These are phyloP conservation scores for Ciconia stormi DNA, from an alignment of 2,113 vertebrate genomes.

Conservation along the genomic window DNA sequence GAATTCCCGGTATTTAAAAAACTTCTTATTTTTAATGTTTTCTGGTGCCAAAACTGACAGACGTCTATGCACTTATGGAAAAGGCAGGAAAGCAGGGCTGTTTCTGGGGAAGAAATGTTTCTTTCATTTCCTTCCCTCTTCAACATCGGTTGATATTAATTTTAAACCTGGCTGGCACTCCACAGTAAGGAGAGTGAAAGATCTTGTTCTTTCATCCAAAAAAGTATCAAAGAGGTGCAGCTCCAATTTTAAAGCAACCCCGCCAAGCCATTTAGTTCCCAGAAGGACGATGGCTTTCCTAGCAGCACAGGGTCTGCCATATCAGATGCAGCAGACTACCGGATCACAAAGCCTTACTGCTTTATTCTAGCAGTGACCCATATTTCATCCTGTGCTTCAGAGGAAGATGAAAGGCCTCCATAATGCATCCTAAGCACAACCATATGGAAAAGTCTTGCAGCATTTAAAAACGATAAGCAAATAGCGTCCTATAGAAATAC, in stretches of 20 bases:
- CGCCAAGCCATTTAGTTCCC: neutral
- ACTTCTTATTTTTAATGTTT: constrained; percentile 35
- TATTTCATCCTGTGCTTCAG: constrained; percentile 17
- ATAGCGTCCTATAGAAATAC: neutral
- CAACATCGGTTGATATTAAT: neutral
- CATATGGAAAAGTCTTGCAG: constrained; percentile 34
- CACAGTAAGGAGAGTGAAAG: neutral
- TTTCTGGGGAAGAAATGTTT: constrained; percentile 45
- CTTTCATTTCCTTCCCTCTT: constrained; percentile 61
- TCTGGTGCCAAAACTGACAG: constrained; percentile 54
- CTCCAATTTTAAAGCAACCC: constrained; percentile 22
- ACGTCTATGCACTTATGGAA: neutral
- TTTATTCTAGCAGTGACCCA: neutral
- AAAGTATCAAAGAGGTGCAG: constrained; percentile 4
- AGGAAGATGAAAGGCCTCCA: constrained; percentile 42
- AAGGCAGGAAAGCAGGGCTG: constrained; percentile 45
- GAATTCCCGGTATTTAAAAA: constrained; percentile 44
- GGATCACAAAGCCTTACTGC: neutral
- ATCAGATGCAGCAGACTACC: neutral
- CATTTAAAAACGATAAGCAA: constrained; percentile 18
- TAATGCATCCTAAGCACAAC: constrained; percentile 40
- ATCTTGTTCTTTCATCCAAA: constrained; percentile 37
- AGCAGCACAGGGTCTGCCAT: neutral
- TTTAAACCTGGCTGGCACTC: constrained; percentile 41
- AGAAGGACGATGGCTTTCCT: neutral